Base-by-base conservation (phyloP, 2,888 invertebrate species). In the Mesopsocus fuscifrons region DNA sequence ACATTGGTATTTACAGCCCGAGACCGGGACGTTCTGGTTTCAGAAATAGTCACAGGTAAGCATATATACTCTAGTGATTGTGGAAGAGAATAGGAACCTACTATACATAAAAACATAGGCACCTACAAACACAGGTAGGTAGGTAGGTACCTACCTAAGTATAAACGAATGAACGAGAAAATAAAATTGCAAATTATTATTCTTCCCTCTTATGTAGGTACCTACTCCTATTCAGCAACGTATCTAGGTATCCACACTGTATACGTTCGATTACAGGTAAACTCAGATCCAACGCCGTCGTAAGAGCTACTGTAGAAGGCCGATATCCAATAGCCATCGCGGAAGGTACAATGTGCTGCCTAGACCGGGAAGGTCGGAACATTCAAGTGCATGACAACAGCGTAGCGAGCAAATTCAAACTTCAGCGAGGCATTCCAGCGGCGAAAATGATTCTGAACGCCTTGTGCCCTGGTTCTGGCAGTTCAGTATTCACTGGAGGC, bases 11-110 rank as follows among this genome's bases (percentile, higher is more conserved):
- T 69, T 52, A 71, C 75, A 23, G 72, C 68, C 3, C 62, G 75
- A 42, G 73, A 75, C 57, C 56, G 70, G 9, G 71, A 75, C 52
- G 63, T 76, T 2, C 66, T 70, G 3, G 61, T 71, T 16, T 71
- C 72, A 11, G 71, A 73, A 59, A 64, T 74, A 45, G 63, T 63
- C 49, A 66, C 69, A 52, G 64, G 69, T 69, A 53, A 52, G 55
- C 52, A 45, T 23, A 16, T 32, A n/a, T 16, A 15, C 13, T 3
- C n/a, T 13, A 32, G 13, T 20, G n/a, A 1, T 3, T 6, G 11
- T 13, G 3, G 35, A 1, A 11, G 15, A n/a, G n/a, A 9, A 9
- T 43, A 16, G 18, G 15, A 20, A 11, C 31, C 34, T 17, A 38
- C 17, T 17, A 23, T 13, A 13, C 35, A 11, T 16, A 34, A 17